Percentiles rank a stretch among this genome's conserved stretches.
Conservation (phyloP, 92 coral and sea anemone species). For the Plumapathes pennacea region DNA sequence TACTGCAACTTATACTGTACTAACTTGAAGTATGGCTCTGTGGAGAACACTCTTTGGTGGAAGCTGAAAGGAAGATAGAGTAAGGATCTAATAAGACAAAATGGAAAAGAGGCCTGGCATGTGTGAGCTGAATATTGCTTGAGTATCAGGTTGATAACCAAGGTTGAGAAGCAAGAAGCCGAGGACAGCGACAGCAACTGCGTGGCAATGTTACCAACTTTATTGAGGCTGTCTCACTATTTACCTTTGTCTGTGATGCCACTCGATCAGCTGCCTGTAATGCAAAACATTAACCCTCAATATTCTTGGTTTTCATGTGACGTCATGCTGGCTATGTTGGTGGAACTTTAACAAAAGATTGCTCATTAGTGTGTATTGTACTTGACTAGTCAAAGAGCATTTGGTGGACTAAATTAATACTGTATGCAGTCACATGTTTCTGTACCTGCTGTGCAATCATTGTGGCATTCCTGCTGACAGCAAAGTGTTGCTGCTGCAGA, state of each 20-base stretch:
- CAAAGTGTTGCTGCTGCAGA: constrained; percentile 46
- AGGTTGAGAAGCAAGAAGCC: background rate
- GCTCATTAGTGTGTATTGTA: too few relatives aligned
- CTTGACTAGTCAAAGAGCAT: too few relatives aligned
- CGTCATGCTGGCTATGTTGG: too few relatives aligned
- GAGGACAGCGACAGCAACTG: background rate
- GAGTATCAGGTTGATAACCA: too few relatives aligned
- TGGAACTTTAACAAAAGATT: too few relatives aligned
- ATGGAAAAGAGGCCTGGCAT: too few relatives aligned
- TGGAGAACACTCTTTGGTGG: constrained; percentile 74
- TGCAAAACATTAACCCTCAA: too few relatives aligned
- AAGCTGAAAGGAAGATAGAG: constrained; percentile 31
- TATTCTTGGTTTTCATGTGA: too few relatives aligned
- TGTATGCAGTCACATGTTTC: too few relatives aligned
- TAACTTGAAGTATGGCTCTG: constrained; percentile 78
- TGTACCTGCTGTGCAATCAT: constrained; percentile 91
- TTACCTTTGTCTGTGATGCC: constrained; percentile 64
- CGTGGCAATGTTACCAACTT: background rate
- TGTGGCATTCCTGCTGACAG: constrained; percentile 80
- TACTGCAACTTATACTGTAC: background rate
- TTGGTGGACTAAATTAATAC: too few relatives aligned
- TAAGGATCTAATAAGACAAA: too few relatives aligned
- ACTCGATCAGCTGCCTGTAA: constrained; percentile 74
- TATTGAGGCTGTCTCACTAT: background rate
- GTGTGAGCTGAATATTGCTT: too few relatives aligned